phyloP scores from a whole-genome alignment of 2,797 vertebrate species.

The Mus minutoides region DNA sequence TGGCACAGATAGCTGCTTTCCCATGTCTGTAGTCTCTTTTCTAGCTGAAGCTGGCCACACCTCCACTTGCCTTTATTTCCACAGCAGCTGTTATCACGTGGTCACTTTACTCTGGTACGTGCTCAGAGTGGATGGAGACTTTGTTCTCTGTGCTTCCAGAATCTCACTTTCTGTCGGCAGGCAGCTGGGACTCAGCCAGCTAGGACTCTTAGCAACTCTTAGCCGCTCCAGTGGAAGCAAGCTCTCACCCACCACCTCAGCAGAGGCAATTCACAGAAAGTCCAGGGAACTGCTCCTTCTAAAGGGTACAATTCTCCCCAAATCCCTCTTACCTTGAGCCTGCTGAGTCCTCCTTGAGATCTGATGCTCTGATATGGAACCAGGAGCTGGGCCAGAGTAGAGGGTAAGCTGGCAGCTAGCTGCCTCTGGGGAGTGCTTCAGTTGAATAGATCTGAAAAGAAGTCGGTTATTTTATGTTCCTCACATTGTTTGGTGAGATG shows the following conservation, averaged over 20 bases:
- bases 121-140: background rate
- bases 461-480: background rate
- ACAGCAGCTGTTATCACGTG: constrained; percentile 7
- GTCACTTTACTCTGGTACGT: constrained; percentile 15
- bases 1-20: background rate
- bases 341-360: background rate
- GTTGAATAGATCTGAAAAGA: background rate
- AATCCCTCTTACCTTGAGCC: background rate
- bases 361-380: background rate
- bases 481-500: background rate
- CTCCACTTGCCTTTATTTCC: constrained; percentile 17
- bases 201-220: background rate
- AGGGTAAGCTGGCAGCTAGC: background rate
- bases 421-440: background rate
- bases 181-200: constrained; percentile 27
- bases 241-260: background rate
- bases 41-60: background rate
- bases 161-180: constrained; percentile 18
- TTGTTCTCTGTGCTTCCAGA: constrained; percentile 42
- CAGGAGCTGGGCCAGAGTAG: background rate
- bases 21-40: background rate
- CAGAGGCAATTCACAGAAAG: background rate
- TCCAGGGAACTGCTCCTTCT: background rate
- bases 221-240: background rate
- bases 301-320: background rate